Percentiles rank a stretch among this genome's conserved stretches.
These are phyloP conservation scores for Orbicella faveolata DNA, from an alignment of 64 coral and sea anemone species.

Conservation along the genomic window DNA sequence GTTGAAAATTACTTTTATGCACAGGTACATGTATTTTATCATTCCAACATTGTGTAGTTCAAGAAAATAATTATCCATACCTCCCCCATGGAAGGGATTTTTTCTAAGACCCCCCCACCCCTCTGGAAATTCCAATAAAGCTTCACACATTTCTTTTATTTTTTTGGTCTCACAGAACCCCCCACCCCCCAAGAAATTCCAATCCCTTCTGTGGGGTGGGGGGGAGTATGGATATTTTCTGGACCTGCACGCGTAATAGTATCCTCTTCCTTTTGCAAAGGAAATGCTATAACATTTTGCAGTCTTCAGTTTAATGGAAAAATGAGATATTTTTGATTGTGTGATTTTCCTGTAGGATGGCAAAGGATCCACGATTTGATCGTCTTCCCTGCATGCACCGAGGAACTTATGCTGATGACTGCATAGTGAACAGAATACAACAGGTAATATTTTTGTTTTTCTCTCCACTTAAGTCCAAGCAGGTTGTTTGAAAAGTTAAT, in stretches of 20 bases:
- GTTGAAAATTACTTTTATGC: not conserved
- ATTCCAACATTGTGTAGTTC: too few relatives aligned
- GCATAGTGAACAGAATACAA: conserved; percentile 92
- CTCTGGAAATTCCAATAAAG: too few relatives aligned
- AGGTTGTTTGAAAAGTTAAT: not conserved
- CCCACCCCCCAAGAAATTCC: too few relatives aligned
- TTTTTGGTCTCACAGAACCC: too few relatives aligned
- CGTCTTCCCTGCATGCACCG: conserved; percentile 91
- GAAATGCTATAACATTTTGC: not conserved
- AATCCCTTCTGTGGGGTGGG: too few relatives aligned
- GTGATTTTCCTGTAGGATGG: conserved; percentile 72
- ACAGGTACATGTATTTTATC: too few relatives aligned
- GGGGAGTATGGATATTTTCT: too few relatives aligned
- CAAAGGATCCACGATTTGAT: conserved; percentile 90
- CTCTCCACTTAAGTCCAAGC: not conserved
- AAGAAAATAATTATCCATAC: too few relatives aligned
- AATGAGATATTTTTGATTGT: not conserved
- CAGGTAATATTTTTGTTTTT: conserved; percentile 51
- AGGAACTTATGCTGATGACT: conserved; percentile 98
- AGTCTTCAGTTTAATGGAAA: not conserved
- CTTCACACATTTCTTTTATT: too few relatives aligned
- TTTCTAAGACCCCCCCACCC: too few relatives aligned
- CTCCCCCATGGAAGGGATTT: too few relatives aligned
- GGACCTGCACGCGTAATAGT: not conserved
- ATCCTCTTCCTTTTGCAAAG: not conserved